A percentile compares a stretch with the other conserved stretches of the same genome.
phyloP scores from a whole-genome alignment of 1,140 invertebrate genomes.

The Bombus terrestris region DNA sequence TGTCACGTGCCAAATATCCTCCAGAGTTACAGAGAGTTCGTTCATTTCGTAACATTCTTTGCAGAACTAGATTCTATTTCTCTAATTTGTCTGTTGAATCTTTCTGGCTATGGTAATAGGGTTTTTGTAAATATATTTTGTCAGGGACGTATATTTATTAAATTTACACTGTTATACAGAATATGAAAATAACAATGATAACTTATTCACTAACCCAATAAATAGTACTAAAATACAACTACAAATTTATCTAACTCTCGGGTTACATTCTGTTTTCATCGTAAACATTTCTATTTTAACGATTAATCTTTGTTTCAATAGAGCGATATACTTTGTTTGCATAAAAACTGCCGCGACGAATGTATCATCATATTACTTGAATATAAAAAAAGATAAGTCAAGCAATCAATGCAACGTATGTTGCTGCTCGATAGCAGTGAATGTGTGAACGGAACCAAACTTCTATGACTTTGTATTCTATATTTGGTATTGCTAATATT shows the following conservation, averaged over 20 bases:
- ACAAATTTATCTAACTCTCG: neutral
- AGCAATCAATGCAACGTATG: neutral
- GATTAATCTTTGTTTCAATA: too few species aligned
- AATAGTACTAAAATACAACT: neutral
- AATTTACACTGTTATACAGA: too few species aligned
- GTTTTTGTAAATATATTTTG: too few species aligned
- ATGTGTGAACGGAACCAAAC: neutral
- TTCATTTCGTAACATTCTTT: neutral
- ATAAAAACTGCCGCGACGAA: too few species aligned
- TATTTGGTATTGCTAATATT: neutral
- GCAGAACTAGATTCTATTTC: neutral
- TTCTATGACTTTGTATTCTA: neutral
- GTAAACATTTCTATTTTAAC: neutral
- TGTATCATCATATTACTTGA: too few species aligned
- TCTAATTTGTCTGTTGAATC: neutral
- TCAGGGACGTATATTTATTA: neutral
- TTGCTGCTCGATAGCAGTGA: too few species aligned
- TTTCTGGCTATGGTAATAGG: neutral
- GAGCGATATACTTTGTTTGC: too few species aligned
- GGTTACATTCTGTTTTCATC: neutral
- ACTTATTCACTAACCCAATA: neutral
- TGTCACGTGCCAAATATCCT: neutral
- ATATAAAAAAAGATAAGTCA: neutral
- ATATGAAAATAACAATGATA: neutral
- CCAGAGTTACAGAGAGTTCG: neutral